Conservation (phyloP, 2,113 vertebrate genomes). For the Danionella cerebrum region DNA sequence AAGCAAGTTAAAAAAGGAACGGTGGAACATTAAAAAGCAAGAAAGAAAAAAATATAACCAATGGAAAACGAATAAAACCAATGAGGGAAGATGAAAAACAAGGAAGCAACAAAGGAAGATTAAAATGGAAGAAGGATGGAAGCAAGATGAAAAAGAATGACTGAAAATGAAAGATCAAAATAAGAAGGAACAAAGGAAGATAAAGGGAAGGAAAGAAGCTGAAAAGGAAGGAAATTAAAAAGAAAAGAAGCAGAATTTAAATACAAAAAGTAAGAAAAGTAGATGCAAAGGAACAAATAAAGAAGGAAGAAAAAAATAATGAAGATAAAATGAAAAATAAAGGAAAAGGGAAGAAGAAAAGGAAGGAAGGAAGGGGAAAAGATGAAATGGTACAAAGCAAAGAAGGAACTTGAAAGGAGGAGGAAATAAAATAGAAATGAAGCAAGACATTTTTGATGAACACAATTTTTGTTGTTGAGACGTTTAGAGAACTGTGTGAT, state of each 20-base stretch:
- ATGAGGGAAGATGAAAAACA: background rate
- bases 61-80: background rate
- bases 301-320: background rate
- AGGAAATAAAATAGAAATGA: background rate
- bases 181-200: background rate
- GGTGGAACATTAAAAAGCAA: background rate
- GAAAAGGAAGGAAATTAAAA: background rate
- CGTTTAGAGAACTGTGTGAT: too few species aligned
- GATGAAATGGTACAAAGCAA: background rate
- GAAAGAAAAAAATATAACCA: background rate
- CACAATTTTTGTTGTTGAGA: too few species aligned
- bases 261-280: background rate
- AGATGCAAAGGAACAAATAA: background rate
- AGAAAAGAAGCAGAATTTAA: background rate
- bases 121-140: background rate
- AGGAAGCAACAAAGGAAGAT: background rate
- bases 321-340: background rate
- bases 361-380: background rate
- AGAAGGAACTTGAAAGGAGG: too few species aligned
- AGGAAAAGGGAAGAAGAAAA: background rate
- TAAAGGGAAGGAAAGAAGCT: background rate
- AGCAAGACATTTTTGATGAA: background rate
- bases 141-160: background rate
- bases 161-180: background rate
- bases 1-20: background rate